Conservation (phyloP, 2,888 invertebrate species). For the Monochamus alternatus region DNA sequence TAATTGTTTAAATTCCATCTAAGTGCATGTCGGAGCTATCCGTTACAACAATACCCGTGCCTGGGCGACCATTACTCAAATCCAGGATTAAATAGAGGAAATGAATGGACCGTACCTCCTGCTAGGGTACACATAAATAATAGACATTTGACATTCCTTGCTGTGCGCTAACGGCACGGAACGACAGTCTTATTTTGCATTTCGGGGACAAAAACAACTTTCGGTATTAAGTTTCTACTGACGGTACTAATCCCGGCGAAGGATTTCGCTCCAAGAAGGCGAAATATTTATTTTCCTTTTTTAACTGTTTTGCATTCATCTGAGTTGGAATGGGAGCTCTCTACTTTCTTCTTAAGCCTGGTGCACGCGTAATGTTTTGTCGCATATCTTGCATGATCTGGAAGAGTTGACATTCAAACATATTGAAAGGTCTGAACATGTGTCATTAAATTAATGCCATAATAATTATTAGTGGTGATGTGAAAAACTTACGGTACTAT, state of each 20-base stretch:
- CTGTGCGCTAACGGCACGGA: not conserved
- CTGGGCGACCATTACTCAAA: conserved; percentile 20
- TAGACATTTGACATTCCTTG: conserved; percentile 25
- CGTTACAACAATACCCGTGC: conserved; percentile 6
- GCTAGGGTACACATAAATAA: conserved; percentile 22
- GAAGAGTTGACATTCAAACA: too few species aligned
- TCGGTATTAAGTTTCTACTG: not conserved
- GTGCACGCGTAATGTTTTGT: too few species aligned
- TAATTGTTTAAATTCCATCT: conserved; percentile 12
- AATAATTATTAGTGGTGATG: too few species aligned
- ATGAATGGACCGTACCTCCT: conserved; percentile 25
- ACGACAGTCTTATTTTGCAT: conserved; percentile 13
- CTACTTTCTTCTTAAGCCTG: too few species aligned
- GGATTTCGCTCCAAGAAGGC: not conserved
- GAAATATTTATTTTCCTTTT: not conserved
- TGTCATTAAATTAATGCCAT: too few species aligned
- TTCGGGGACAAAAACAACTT: not conserved
- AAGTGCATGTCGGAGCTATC: conserved; percentile 12
- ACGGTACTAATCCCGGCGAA: not conserved
- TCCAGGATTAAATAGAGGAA: conserved; percentile 26
- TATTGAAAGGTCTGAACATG: too few species aligned
- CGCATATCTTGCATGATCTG: too few species aligned
- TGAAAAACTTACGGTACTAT: too few species aligned
- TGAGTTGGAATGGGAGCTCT: too few species aligned
- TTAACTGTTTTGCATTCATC: too few species aligned